phyloP scores from a whole-genome alignment of 2,888 invertebrate species.

The Leptothorax acervorum region DNA sequence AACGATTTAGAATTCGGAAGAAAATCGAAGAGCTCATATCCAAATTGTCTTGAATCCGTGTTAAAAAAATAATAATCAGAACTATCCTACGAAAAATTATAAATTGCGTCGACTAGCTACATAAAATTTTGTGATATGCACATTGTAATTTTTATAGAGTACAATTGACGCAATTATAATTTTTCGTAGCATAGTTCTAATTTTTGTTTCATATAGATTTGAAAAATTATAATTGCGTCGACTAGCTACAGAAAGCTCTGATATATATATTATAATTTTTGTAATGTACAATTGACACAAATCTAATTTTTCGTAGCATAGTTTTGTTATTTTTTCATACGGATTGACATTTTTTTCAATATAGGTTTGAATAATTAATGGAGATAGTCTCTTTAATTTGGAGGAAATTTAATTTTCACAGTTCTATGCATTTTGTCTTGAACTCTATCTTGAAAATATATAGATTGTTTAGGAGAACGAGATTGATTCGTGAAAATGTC shows the following conservation, averaged over 20 bases:
- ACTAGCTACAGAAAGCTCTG: not conserved
- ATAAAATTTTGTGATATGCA: not conserved
- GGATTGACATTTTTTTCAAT: not conserved
- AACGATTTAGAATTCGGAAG: not conserved
- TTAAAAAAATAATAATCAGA: not conserved
- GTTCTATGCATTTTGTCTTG: not conserved
- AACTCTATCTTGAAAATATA: not conserved
- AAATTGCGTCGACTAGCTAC: not conserved
- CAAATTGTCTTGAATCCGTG: not conserved
- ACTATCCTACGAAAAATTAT: not conserved
- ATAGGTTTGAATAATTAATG: not conserved
- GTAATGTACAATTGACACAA: not conserved
- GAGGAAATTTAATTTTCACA: not conserved
- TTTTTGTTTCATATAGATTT: not conserved
- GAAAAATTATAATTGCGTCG: not conserved
- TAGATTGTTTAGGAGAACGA: not conserved
- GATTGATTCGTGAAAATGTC: conserved; percentile 8
- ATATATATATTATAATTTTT: not conserved
- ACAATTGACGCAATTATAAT: not conserved
- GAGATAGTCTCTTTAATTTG: not conserved
- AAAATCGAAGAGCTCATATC: not conserved
- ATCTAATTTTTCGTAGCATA: not conserved
- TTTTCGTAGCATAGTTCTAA: not conserved
- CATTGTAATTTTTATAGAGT: not conserved
- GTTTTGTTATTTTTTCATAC: not conserved